Conservation (phyloP, 2,797 vertebrate genomes). For the Enteromius paludinosus region DNA sequence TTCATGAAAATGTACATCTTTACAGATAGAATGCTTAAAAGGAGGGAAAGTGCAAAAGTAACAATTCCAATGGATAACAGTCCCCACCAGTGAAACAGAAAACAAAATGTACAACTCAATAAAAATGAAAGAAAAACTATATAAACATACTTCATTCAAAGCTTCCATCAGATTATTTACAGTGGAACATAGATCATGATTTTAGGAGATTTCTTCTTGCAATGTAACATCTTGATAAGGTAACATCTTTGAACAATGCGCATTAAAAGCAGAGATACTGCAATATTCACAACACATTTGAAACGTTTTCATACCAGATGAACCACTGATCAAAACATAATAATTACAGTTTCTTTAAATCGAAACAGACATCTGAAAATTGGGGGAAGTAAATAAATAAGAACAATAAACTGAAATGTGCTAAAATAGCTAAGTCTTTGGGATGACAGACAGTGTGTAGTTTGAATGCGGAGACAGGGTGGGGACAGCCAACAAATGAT, state of each 20-base stretch:
- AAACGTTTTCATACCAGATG: constrained; percentile 64
- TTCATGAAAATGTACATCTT: constrained; percentile 84
- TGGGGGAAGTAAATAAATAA: constrained; percentile 70
- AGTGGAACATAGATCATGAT: constrained; percentile 62
- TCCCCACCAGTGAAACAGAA: constrained; percentile 75
- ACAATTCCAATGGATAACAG: constrained; percentile 68
- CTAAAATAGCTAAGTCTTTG: not conserved
- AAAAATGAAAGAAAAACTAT: constrained; percentile 47
- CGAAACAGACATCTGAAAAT: constrained; percentile 39
- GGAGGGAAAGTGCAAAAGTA: constrained; percentile 76
- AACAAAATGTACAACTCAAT: constrained; percentile 67
- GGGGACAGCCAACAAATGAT: constrained; percentile 52
- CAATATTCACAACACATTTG: constrained; percentile 77
- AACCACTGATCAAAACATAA: constrained; percentile 62
- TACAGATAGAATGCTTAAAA: constrained; percentile 81
- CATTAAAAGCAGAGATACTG: constrained; percentile 58
- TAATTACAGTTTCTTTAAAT: constrained; percentile 73
- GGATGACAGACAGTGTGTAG: constrained; percentile 35
- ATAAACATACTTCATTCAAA: constrained; percentile 71
- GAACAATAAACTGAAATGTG: constrained; percentile 38
- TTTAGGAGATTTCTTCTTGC: constrained; percentile 55
- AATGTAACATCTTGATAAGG: constrained; percentile 57
- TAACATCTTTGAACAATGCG: constrained; percentile 69
- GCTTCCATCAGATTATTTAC: constrained; percentile 61
- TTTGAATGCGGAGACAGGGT: constrained; percentile 72